These are phyloP conservation scores for Plebejus argus DNA, from an alignment of 2,888 invertebrate species.

Conservation along the genomic window DNA sequence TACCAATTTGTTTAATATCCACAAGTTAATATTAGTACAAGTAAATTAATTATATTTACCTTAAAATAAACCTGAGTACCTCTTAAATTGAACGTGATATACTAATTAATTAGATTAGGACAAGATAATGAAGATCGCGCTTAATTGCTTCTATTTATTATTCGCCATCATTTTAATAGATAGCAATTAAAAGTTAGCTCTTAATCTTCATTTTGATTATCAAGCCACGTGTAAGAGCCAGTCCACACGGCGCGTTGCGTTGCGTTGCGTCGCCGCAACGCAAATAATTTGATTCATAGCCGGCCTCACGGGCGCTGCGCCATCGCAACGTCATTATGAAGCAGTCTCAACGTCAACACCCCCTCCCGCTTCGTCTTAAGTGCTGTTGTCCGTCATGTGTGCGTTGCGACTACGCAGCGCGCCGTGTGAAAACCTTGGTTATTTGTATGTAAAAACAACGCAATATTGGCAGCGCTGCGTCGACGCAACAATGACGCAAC, in stretches of 20 bases:
- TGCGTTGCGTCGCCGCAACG: no score
- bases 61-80: background rate
- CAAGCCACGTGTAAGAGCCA: background rate
- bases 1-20: background rate
- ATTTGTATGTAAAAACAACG: no score
- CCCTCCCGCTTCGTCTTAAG: no score
- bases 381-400: no score
- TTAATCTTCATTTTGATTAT: background rate
- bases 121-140: background rate
- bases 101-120: slow-evolving; percentile 9
- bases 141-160: slow-evolving; percentile 1
- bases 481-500: no score
- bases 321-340: no score
- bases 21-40: background rate
- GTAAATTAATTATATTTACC: slow-evolving; percentile 6
- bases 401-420: no score
- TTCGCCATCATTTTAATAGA: slow-evolving; percentile 1
- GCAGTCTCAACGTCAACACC: no score
- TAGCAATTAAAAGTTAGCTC: background rate
- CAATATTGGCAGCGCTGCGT: no score
- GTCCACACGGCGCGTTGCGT: background rate
- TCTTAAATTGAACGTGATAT: background rate
- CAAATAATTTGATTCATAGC: no score
- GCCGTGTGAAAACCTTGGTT: no score
- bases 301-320: no score